phyloP scores from a whole-genome alignment of 2,797 vertebrate species.

The Aplochiton taeniatus region DNA sequence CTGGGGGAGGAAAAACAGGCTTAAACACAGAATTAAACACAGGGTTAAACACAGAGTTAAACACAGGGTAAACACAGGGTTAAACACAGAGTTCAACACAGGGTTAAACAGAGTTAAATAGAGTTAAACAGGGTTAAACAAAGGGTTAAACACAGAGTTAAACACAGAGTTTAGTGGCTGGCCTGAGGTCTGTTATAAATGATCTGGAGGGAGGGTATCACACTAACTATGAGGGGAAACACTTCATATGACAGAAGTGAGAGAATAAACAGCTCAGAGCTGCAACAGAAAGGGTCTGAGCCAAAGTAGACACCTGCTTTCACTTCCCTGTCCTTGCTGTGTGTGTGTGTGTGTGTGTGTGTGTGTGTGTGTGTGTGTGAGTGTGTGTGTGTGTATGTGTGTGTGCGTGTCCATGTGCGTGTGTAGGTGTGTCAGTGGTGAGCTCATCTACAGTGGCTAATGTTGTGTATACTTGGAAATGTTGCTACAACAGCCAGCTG shows the following conservation, averaged over 20 bases:
- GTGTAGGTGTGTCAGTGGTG: neutral
- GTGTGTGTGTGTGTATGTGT: conserved; percentile 9
- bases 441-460: conserved; percentile 19
- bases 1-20: conserved; percentile 59
- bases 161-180: no score
- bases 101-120: no score
- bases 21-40: conserved; percentile 4
- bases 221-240: no score
- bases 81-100: no score
- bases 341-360: conserved; percentile 5
- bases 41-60: neutral
- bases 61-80: neutral
- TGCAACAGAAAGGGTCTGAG: no score
- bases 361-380: neutral
- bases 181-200: no score
- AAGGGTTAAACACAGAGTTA: no score
- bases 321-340: conserved; percentile 1
- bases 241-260: no score
- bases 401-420: conserved; percentile 5
- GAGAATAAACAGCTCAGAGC: no score
- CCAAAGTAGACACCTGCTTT: neutral
- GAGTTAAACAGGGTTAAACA: no score
- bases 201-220: no score
- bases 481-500: conserved; percentile 34
- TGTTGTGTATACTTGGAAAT: conserved; percentile 26